A percentile compares a stretch with the other conserved stretches of the same genome.
These are phyloP conservation scores for Megaustenia siamemsis DNA, from an alignment of 2,888 invertebrate genomes.

Conservation along the genomic window DNA sequence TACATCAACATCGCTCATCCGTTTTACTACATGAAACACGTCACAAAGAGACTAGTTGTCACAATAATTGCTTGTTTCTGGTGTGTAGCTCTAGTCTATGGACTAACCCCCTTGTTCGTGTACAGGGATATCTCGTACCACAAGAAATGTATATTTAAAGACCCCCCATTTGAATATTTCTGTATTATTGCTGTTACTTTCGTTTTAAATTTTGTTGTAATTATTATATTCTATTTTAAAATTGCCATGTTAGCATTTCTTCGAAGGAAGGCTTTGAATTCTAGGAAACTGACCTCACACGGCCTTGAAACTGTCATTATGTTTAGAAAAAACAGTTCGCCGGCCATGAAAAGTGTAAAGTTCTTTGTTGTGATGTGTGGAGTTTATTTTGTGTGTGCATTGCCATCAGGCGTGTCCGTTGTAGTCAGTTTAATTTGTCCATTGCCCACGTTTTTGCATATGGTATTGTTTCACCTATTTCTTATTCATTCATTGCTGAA, in stretches of 20 bases:
- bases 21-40: slow-evolving; percentile 14
- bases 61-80: background rate
- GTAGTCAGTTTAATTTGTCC: too few relatives aligned
- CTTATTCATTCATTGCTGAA: background rate
- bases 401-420: background rate
- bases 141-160: background rate
- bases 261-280: background rate
- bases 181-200: background rate
- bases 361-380: slow-evolving; percentile 2
- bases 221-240: background rate
- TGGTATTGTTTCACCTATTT: background rate
- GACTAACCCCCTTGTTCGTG: background rate
- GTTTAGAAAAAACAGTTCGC: background rate
- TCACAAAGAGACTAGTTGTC: background rate
- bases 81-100: background rate
- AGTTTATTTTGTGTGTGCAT: background rate
- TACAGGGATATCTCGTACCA: background rate
- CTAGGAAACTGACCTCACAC: background rate
- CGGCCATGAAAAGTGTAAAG: slow-evolving; percentile 14
- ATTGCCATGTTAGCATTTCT: background rate
- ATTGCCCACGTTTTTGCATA: background rate
- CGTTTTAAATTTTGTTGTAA: background rate
- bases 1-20: slow-evolving; percentile 20
- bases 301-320: background rate
- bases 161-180: background rate